Evolutionary conservation across 1,140 invertebrate species (phyloP).

Genomic region (Phymorhynchus buccinoides): DNA sequence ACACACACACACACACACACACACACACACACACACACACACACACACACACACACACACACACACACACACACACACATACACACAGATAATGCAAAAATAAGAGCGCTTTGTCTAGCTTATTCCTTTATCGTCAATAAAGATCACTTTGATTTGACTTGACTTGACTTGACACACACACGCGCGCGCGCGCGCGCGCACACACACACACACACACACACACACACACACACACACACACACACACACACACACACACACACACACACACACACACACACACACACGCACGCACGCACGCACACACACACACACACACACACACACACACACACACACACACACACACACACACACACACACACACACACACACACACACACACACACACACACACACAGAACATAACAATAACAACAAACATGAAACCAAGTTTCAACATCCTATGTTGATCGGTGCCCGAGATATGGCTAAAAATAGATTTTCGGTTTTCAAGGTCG

Average conservation of each 20-base stretch:
- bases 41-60: constrained; percentile 10
- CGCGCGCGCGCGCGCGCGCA: too few species aligned
- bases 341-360: neutral
- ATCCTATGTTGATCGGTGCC: too few species aligned
- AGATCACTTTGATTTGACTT: too few species aligned
- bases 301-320: neutral
- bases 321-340: neutral
- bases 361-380: neutral
- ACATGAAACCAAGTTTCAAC: too few species aligned
- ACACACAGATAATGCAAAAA: neutral
- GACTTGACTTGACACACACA: too few species aligned
- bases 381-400: neutral
- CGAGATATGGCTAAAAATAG: too few species aligned
- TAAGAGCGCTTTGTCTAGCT: too few species aligned
- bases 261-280: neutral
- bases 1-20: too few species aligned
- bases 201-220: neutral
- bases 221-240: constrained; percentile 10
- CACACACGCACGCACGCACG: neutral
- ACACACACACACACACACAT: neutral
- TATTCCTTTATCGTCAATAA: too few species aligned
- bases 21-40: neutral
- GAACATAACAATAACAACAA: neutral
- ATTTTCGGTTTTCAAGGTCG: too few species aligned
- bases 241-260: constrained; percentile 6